Evolutionary conservation across 2,888 invertebrate species (phyloP).

Genomic region (Cybosia mesomella): DNA sequence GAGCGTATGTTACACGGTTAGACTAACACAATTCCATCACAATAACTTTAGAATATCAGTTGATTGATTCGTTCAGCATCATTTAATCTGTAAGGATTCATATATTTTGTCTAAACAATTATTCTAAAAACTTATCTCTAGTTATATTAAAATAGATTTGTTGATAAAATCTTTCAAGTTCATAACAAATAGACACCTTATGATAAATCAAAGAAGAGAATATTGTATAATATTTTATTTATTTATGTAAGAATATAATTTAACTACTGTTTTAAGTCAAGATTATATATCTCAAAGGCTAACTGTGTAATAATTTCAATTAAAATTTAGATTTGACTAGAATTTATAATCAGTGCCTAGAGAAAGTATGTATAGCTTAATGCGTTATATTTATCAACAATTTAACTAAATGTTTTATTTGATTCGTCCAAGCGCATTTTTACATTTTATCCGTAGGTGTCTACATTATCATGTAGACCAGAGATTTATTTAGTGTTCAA

Average conservation of each 20-base stretch:
- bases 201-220: slow-evolving; percentile 58
- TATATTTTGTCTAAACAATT: slow-evolving; percentile 54
- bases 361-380: slow-evolving; percentile 59
- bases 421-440: slow-evolving; percentile 11
- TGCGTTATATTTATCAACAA: slow-evolving; percentile 42
- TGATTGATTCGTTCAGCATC: slow-evolving; percentile 79
- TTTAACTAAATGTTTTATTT: slow-evolving; percentile 31
- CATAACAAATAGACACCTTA: slow-evolving; percentile 70
- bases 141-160: slow-evolving; percentile 81
- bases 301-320: slow-evolving; percentile 65
- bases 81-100: slow-evolving; percentile 58
- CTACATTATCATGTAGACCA: not conserved
- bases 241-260: slow-evolving; percentile 56
- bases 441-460: not conserved
- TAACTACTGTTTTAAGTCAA: slow-evolving; percentile 53
- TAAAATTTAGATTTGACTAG: slow-evolving; percentile 82
- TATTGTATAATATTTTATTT: slow-evolving; percentile 50
- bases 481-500: not conserved
- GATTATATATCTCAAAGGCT: slow-evolving; percentile 62
- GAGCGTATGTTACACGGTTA: slow-evolving; percentile 66
- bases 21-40: slow-evolving; percentile 86
- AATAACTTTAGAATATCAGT: slow-evolving; percentile 87
- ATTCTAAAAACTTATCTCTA: slow-evolving; percentile 54
- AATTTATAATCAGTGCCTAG: slow-evolving; percentile 76
- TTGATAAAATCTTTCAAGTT: slow-evolving; percentile 82